Evolutionary conservation across 2,113 vertebrate species (phyloP).

Genomic region (Aegotheles bennettii): DNA sequence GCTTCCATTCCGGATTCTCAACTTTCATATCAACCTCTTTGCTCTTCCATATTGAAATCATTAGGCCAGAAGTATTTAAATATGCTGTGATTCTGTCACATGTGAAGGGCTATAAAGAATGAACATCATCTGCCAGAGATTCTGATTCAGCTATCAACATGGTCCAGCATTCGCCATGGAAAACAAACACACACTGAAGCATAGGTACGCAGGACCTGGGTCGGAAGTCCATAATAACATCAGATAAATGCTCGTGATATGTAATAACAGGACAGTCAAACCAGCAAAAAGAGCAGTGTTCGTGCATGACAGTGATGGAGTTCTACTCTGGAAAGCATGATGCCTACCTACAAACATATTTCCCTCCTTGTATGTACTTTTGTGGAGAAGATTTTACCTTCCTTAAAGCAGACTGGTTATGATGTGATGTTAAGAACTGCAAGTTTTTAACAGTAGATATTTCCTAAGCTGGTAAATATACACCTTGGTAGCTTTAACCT

Average conservation of each 20-base stretch:
- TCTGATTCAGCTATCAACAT: background rate
- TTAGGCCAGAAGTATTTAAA: background rate
- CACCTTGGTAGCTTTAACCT: background rate
- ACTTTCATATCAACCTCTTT: background rate
- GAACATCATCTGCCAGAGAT: background rate
- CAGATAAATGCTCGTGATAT: rapidly evolving
- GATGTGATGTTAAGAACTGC: background rate
- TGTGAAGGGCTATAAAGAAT: background rate
- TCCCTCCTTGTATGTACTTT: background rate
- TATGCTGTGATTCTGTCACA: background rate
- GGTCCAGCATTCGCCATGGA: background rate
- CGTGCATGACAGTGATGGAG: rapidly evolving
- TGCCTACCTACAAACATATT: background rate
- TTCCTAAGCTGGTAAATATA: background rate
- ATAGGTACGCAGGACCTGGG: background rate
- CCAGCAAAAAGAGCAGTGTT: background rate
- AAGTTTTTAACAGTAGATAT: background rate
- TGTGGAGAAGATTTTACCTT: background rate
- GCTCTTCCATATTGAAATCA: background rate
- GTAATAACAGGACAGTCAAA: background rate
- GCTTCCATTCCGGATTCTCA: background rate
- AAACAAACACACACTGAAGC: background rate
- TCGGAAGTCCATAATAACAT: background rate
- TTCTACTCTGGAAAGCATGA: background rate
- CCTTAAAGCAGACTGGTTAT: background rate